Conservation (phyloP, 2,888 invertebrate species). For the Gymnoscelis rufifasciata region DNA sequence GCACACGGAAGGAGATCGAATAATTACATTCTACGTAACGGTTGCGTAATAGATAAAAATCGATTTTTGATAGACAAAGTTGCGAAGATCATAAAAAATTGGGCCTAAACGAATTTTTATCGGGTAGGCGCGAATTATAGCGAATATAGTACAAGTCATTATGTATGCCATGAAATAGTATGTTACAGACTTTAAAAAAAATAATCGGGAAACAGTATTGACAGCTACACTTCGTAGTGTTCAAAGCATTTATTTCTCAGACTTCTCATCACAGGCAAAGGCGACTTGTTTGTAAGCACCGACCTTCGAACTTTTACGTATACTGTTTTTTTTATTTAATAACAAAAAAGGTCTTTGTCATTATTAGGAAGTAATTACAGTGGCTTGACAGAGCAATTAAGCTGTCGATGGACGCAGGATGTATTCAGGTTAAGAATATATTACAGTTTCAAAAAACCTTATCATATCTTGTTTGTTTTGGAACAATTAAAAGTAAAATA, state of each 20-base stretch:
- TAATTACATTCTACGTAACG: conserved; percentile 70
- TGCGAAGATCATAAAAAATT: conserved; percentile 32
- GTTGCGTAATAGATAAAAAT: conserved; percentile 61
- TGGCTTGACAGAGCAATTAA: conserved; percentile 61
- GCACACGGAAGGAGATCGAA: conserved; percentile 65
- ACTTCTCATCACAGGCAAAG: too few relatives aligned
- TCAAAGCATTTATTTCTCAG: too few relatives aligned
- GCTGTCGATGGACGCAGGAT: conserved; percentile 41
- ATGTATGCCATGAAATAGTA: too few relatives aligned
- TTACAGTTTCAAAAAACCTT: background rate
- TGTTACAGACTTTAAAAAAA: too few relatives aligned
- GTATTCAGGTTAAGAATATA: background rate
- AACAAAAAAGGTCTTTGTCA: conserved; percentile 57
- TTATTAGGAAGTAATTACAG: conserved; percentile 74
- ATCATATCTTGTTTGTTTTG: too few relatives aligned
- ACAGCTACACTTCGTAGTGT: too few relatives aligned
- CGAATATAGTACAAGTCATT: too few relatives aligned
- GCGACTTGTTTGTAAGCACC: too few relatives aligned
- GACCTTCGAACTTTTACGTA: conserved; percentile 3
- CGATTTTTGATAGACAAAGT: conserved; percentile 38
- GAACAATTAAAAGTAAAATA: too few relatives aligned
- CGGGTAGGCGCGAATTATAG: background rate
- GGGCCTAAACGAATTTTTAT: conserved; percentile 9
- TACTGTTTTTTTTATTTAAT: background rate
- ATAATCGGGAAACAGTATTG: too few relatives aligned